Evolutionary conservation across 2,888 invertebrate species (phyloP), one percentile per base, ranked within the genome.

Genomic region (Melinaea marsaeus): DNA sequence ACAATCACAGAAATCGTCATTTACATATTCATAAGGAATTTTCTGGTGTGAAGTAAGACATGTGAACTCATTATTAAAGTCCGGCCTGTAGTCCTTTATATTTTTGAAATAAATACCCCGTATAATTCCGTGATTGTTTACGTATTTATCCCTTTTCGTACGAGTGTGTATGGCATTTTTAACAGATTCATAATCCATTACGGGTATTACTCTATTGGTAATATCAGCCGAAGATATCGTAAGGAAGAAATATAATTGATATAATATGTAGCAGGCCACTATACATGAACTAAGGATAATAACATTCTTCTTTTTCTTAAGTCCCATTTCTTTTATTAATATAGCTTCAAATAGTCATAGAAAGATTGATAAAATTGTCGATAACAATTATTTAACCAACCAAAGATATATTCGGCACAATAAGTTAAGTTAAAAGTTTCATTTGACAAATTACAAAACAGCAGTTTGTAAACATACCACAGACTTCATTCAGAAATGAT

Each of bases 1-100:
- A 86, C 97, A 97, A 81, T 97, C 97, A 90, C 97, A 97, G 77
- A 93, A 97, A 80, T 97, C 94, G 83, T 97, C 97, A 79, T 97
- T 97, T 2, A 97, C 75, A 58, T 74, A 73, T 13, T 86, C 83
- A 70, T 81, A 90, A 3, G 85, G 80, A 67, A 90, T 85, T 45
- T 59, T 74, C 66, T 85, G 80, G 63, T 81, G 78, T 0, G 85
- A 83, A 64, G 77, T 80, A 61, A 86, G 79, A 79, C 92, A 92
- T 69, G 80, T 84, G 71, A 92, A 92, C 68, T 86, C 75, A 48
- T 83, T 81, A 3, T 84, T 76, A 2, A 70, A 68, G 69, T 86
- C 78, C 46, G 90, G 86, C 71, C 86, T 76, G 73, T 91, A 92
- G 35, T 79, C 80, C 13, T 78, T 76, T 75, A 87, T 81, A 35